Base-by-base conservation (phyloP, 1,140 invertebrate species). In the Drosophila albomicans region DNA sequence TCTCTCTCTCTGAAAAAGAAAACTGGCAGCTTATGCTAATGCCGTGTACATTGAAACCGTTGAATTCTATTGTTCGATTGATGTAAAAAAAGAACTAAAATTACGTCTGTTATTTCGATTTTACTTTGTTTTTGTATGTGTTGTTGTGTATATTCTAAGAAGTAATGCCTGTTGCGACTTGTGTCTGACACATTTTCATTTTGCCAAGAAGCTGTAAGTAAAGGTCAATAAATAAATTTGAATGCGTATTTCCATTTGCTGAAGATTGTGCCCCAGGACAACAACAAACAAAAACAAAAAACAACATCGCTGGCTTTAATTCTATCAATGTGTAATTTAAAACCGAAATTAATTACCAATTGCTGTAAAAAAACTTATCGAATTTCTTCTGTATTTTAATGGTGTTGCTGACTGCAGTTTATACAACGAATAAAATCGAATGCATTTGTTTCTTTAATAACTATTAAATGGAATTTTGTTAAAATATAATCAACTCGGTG, bases 11-110 rank as follows among this genome's bases (percentile, higher is more conserved):
- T 57, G 3, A 25, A 25, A 25, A 25, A 38, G 10, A 10, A 75
- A 49, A 54, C 8, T 48, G 43, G 15, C 64, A 46, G 71, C 71
- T 78, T 78, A 78, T 78, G 75, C 38, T 45, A 65, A 65, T 65
- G 49, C 20, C 16, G 16, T 57, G 54, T 20, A 54, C 32, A 41
- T 25, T 41, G 54, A 57, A 41, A 57, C 54, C 54, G 54, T 57
- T 57, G 54, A 57, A 57, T 57, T 57, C 54, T 41, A 46, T 59
- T 59, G 57, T 59, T 59, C 41, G 57, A 41, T 57, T 57, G 32
- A 8, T 57, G 54, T 57, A 46, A 38, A 38, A 25, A 32, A 25
- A 32, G 15, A 38, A 0, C 57, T 30, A 54, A 54, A 54, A 7
- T 43, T 57, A 48, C 68, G 57, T 67, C 52, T 43, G 41, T 38